phyloP scores from a whole-genome alignment of 2,888 invertebrate genomes.

The Alloscopus bannaensis region DNA sequence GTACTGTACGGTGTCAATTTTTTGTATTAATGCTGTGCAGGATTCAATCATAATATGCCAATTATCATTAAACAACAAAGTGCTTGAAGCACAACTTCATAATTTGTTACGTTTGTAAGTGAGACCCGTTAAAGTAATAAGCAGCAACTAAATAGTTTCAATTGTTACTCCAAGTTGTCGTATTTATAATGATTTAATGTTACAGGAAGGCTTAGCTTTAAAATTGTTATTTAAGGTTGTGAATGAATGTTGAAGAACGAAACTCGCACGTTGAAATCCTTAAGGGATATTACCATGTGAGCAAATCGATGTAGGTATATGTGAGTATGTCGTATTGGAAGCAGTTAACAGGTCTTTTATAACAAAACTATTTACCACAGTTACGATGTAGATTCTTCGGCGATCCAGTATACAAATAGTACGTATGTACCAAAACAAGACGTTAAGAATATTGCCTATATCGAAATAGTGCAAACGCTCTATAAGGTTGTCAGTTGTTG shows the following conservation, averaged over 20 bases:
- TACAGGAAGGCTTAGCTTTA: not conserved
- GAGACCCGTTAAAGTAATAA: too few relatives aligned
- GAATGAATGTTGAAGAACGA: too few relatives aligned
- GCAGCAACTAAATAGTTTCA: not conserved
- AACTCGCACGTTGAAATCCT: too few relatives aligned
- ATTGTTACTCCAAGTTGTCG: not conserved
- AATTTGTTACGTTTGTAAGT: not conserved
- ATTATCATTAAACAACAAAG: not conserved
- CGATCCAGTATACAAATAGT: slow-evolving; percentile 41
- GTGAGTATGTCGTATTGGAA: too few relatives aligned
- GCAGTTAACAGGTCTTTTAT: too few relatives aligned
- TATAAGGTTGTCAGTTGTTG: slow-evolving; percentile 55
- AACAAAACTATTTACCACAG: not conserved
- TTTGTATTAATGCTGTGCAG: slow-evolving; percentile 2
- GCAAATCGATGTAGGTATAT: too few relatives aligned
- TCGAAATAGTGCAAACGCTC: slow-evolving; percentile 58
- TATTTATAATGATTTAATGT: not conserved
- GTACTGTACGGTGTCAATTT: not conserved
- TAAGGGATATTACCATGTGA: too few relatives aligned
- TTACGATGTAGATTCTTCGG: not conserved
- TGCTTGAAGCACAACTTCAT: not conserved
- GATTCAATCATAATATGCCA: slow-evolving; percentile 1
- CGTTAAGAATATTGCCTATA: slow-evolving; percentile 39
- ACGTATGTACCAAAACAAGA: slow-evolving; percentile 32
- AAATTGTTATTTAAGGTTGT: not conserved